These are phyloP conservation scores for Pediacus dermestoides DNA, from an alignment of 2,888 invertebrate species.

Conservation along the genomic window DNA sequence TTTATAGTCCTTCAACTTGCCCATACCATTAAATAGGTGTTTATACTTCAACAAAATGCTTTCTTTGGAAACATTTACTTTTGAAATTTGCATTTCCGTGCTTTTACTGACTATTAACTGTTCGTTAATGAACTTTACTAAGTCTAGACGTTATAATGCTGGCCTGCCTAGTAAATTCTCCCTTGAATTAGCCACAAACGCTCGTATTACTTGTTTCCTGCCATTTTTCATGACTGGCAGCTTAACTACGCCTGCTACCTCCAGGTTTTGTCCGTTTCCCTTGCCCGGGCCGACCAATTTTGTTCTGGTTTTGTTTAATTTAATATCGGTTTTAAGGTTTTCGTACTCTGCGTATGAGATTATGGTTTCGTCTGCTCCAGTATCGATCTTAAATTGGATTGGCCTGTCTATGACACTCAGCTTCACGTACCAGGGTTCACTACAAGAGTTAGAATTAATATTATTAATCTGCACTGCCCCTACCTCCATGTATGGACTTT, in stretches of 20 bases:
- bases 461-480: constrained; percentile 1
- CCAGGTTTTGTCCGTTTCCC: constrained; percentile 6
- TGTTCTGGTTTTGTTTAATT: too few relatives aligned
- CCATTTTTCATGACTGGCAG: constrained; percentile 4
- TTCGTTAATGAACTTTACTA: constrained; percentile 17
- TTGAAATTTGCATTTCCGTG: background rate
- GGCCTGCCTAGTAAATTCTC: constrained; percentile 22
- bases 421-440: constrained; percentile 11
- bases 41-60: constrained; percentile 1
- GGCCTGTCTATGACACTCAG: constrained; percentile 5
- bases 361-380: constrained; percentile 15
- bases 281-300: too few relatives aligned
- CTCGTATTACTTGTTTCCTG: constrained; percentile 5
- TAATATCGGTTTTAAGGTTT: too few relatives aligned
- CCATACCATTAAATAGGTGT: constrained; percentile 22
- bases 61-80: background rate
- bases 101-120: background rate
- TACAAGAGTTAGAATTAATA: background rate
- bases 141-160: constrained; percentile 12
- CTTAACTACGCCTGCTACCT: constrained; percentile 6
- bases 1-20: constrained; percentile 22
- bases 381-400: constrained; percentile 16
- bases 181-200: constrained; percentile 11
- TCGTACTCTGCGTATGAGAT: constrained; percentile 9
- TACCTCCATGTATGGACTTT: constrained; percentile 6